Percentiles rank a stretch among this genome's conserved stretches.
These are phyloP conservation scores for Medauroidea extradentata DNA, from an alignment of 1,140 invertebrate species.

Conservation along the genomic window DNA sequence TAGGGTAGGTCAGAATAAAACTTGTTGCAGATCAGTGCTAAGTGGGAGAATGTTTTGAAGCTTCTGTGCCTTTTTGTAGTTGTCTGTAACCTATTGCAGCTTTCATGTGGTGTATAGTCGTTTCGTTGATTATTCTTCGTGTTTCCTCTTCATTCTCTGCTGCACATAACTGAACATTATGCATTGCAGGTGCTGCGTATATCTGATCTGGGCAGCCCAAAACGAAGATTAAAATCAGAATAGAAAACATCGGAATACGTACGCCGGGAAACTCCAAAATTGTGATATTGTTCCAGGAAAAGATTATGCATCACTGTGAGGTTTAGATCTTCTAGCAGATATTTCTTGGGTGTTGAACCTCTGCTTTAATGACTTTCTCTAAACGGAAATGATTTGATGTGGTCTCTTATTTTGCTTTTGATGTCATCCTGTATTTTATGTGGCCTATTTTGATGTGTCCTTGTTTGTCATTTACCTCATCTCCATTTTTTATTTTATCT, in stretches of 20 bases:
- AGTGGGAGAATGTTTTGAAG: neutral
- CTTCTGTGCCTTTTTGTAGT: neutral
- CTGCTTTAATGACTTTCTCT: slow-evolving; percentile 7
- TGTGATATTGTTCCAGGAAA: slow-evolving; percentile 10
- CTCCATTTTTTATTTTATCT: neutral
- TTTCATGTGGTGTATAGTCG: neutral
- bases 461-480: slow-evolving; percentile 3
- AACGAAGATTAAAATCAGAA: slow-evolving; percentile 11
- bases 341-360: slow-evolving; percentile 1
- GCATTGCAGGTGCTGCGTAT: slow-evolving; percentile 10
- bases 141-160: neutral
- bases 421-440: slow-evolving; percentile 5
- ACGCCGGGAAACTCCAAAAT: slow-evolving; percentile 6
- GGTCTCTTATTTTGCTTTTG: neutral
- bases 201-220: slow-evolving; percentile 6
- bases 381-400: slow-evolving; percentile 8
- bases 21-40: neutral
- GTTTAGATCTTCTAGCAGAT: neutral
- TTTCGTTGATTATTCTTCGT: neutral
- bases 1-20: slow-evolving; percentile 7
- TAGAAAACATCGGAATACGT: slow-evolving; percentile 8
- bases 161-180: neutral
- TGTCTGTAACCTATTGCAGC: neutral
- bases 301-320: slow-evolving; percentile 2
- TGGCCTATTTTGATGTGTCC: slow-evolving; percentile 13